A percentile compares a stretch with the other conserved stretches of the same genome.
Conservation (phyloP, 2,888 invertebrate genomes). For the Lasius fuliginosus region DNA sequence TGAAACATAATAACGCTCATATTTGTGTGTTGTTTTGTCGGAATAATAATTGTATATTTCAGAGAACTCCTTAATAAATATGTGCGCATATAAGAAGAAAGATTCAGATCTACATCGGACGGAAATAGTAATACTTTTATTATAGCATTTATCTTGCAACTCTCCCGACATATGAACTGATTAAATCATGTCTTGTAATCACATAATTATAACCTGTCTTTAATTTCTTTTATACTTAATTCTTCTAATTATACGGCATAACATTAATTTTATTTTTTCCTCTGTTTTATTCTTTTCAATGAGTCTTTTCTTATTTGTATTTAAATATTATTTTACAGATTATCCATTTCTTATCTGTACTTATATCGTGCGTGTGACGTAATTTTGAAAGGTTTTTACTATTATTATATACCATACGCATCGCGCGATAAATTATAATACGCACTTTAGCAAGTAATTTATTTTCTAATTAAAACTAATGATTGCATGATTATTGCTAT, state of each 20-base stretch:
- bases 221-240: background rate
- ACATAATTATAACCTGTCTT: conserved; percentile 13
- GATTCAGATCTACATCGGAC: background rate
- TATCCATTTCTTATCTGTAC: background rate
- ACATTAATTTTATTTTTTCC: background rate
- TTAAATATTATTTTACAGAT: background rate
- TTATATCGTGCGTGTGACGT: background rate
- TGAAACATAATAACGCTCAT: background rate
- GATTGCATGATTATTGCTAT: background rate
- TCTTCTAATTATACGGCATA: background rate
- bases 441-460: background rate
- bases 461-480: conserved; percentile 1
- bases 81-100: background rate
- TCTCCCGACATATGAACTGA: background rate
- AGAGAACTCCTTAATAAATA: background rate
- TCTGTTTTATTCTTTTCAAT: background rate
- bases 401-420: background rate
- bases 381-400: background rate
- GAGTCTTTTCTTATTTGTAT: background rate
- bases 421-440: background rate
- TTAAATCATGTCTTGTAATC: conserved; percentile 28
- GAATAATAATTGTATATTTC: background rate
- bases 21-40: background rate
- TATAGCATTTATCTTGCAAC: background rate
- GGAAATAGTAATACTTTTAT: background rate